Base-by-base conservation (phyloP, 2,797 vertebrate species). In the Presbytis comata region DNA sequence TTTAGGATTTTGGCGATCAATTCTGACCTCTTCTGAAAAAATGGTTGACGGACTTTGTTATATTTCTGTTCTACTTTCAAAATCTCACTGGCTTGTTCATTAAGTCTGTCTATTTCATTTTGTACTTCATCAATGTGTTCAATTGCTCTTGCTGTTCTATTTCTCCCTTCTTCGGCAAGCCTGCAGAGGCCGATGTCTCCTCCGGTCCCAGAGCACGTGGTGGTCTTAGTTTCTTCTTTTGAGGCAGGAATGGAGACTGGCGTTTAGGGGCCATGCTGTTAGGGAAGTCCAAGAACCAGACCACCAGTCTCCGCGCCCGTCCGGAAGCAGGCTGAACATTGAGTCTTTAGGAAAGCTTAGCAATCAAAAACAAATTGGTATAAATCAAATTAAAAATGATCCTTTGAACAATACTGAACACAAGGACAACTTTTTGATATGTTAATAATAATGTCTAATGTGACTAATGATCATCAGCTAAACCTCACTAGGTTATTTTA, bases 191-290 rank as follows among this genome's bases (percentile, higher is more conserved):
- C 0, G 59, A 44, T 0, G 78, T 59, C 6, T 96, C 92, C 5
- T 96, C 92, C 5, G 64, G 22, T 30, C 46, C 90, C 19, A 64
- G 28, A 57, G n/a, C 64, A 1, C 87, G 24, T 8, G 72, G 33
- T 5, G 0, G 79, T 17, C n/a, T 89, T 1, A 61, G 22, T 26
- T 93, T 97, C 89, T 93, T 97, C 39, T n/a, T 6, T 3, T 57
- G 95, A 28, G 96, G 59, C 7, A 61, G 61, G 44, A 93, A 39
- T 1, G 50, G 41, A 21, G 95, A 39, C n/a, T 86, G 97, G 89
- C 90, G 80, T 53, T 97, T 98, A 10, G 95, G 97, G 83, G 95
- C 80, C 98, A 97, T 97, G 86, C 80, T 90, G 30, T 28, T 61
- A 13, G 59, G 59, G 28, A 61, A 61, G 59, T 61, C 28, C 4